Conservation (phyloP, 2,888 invertebrate species). For the Blera fallax region DNA sequence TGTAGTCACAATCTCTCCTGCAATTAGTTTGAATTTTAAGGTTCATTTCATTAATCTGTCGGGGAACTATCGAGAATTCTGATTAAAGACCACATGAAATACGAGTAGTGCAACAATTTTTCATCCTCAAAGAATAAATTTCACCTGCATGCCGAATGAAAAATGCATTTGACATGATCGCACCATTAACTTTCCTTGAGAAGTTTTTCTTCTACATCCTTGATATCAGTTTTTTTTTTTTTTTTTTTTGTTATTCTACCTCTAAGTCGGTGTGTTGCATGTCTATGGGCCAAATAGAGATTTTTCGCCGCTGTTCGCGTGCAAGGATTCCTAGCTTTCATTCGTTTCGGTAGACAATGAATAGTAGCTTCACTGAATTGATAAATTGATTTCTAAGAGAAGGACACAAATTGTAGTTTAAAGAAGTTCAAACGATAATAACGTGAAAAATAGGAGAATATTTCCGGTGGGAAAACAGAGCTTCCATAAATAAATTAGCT, state of each 20-base stretch:
- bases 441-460: not conserved
- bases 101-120: not conserved
- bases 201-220: slow-evolving; percentile 7
- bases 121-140: not conserved
- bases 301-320: not conserved
- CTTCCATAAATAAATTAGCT: slow-evolving; percentile 10
- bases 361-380: slow-evolving; percentile 38
- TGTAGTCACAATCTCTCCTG: not conserved
- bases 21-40: not conserved
- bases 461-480: not conserved
- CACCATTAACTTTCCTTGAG: slow-evolving; percentile 26
- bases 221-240: slow-evolving; percentile 1
- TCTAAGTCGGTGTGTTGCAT: slow-evolving; percentile 29
- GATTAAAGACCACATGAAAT: not conserved
- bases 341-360: slow-evolving; percentile 26
- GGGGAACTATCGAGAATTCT: not conserved
- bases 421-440: slow-evolving; percentile 24
- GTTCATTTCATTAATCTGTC: slow-evolving; percentile 3
- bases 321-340: slow-evolving; percentile 21
- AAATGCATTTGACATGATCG: slow-evolving; percentile 41
- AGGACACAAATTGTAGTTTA: not conserved
- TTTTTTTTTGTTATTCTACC: slow-evolving; percentile 1
- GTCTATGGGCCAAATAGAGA: slow-evolving; percentile 12
- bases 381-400: slow-evolving; percentile 48
- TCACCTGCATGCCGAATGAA: slow-evolving; percentile 11